These are phyloP conservation scores for cattle (Bos taurus) DNA, from an alignment of 2,113 vertebrate genomes.

Conservation along the genomic window ARS-UCD2.0 NC_037340.1:57168001-57168500, in stretches of 20 bases:
- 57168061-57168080: too few species aligned
- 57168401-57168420: background rate
- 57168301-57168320: background rate
- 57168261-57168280: background rate
- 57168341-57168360: background rate
- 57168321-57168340: fast-evolving
- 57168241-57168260: background rate
- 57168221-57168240: fast-evolving
- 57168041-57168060: too few species aligned
- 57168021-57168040: too few species aligned
- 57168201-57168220: background rate
- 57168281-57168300: background rate
- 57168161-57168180: background rate
- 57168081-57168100: too few species aligned
- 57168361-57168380: fast-evolving
- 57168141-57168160: too few species aligned
- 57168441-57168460: fast-evolving
- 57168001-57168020: too few species aligned
- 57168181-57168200: background rate
- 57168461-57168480: background rate
- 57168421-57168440: background rate
- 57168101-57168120: too few species aligned
- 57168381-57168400: background rate
- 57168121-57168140: too few species aligned
- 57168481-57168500: background rate